Conservation (phyloP, 2,888 invertebrate genomes). For the Troides aeacus region DNA sequence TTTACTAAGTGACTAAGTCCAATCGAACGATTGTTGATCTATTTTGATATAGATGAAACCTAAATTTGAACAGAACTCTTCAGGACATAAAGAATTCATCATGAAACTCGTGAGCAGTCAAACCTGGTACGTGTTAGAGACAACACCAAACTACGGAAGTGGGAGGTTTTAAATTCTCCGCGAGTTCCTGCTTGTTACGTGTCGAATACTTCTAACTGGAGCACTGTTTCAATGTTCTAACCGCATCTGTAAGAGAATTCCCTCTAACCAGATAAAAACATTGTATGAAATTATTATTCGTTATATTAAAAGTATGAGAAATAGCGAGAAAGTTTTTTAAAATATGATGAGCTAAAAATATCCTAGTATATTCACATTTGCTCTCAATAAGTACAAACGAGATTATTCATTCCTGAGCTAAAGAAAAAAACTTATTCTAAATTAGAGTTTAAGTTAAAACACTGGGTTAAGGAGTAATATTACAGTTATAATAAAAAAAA, state of each 20-base stretch:
- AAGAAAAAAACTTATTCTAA: background rate
- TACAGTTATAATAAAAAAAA: background rate
- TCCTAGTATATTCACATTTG: too few relatives aligned
- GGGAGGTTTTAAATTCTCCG: conserved; percentile 25
- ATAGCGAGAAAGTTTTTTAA: background rate
- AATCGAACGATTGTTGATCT: too few relatives aligned
- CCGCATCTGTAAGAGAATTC: conserved; percentile 40
- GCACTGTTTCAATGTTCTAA: conserved; percentile 29
- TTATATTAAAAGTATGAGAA: background rate
- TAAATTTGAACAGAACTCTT: conserved; percentile 1
- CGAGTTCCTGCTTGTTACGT: conserved; percentile 21
- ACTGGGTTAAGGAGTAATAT: background rate
- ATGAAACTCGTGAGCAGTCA: conserved; percentile 16
- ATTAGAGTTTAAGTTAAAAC: background rate
- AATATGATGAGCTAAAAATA: background rate
- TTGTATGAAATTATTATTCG: background rate
- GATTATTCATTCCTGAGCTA: too few relatives aligned
- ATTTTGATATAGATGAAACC: too few relatives aligned
- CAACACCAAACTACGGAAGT: conserved; percentile 15
- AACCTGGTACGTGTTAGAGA: conserved; percentile 17
- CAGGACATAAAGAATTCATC: conserved; percentile 18
- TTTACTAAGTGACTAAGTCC: too few relatives aligned
- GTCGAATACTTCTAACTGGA: conserved; percentile 18
- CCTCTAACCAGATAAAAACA: conserved; percentile 44
- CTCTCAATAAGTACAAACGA: too few relatives aligned